A percentile compares a stretch with the other conserved stretches of the same genome.
These are phyloP conservation scores for Channallabes apus DNA, from an alignment of 2,797 vertebrate species.

Conservation along the genomic window DNA sequence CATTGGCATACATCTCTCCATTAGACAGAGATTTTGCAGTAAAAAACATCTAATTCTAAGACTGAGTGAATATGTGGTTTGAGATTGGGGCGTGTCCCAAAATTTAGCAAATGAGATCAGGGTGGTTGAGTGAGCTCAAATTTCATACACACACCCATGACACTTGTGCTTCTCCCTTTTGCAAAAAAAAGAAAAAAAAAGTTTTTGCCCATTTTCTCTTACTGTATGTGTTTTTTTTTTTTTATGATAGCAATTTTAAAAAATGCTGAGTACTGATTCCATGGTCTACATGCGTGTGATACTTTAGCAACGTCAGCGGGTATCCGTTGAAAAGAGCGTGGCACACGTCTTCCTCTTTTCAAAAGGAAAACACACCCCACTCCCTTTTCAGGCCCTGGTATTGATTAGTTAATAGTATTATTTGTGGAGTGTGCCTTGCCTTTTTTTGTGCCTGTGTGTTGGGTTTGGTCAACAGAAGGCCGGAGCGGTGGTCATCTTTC, in stretches of 20 bases:
- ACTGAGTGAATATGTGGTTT: background rate
- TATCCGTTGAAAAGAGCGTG: background rate
- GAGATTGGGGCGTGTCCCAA: background rate
- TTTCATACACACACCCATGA: constrained; percentile 31
- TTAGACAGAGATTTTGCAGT: background rate
- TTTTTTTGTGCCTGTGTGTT: constrained; percentile 33
- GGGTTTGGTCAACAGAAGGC: constrained; percentile 57
- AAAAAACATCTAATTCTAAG: background rate
- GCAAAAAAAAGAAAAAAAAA: background rate
- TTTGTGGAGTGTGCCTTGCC: constrained; percentile 53
- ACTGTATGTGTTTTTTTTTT: background rate
- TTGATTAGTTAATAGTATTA: constrained; percentile 61
- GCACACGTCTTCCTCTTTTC: constrained; percentile 33
- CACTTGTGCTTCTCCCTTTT: background rate
- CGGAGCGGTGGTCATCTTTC: constrained; percentile 57
- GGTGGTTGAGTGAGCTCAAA: constrained; percentile 15
- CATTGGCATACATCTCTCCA: background rate
- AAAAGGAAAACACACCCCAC: constrained; percentile 12
- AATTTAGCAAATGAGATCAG: constrained; percentile 6
- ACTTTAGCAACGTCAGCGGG: background rate
- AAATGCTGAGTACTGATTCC: background rate
- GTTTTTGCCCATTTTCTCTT: background rate
- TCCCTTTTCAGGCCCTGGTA: constrained; percentile 44
- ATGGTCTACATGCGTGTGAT: background rate
- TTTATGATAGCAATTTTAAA: background rate